A percentile compares a stretch with the other conserved stretches of the same genome.
These are phyloP conservation scores for Hyperoplus immaculatus DNA, from an alignment of 2,797 vertebrate genomes.

Conservation along the genomic window DNA sequence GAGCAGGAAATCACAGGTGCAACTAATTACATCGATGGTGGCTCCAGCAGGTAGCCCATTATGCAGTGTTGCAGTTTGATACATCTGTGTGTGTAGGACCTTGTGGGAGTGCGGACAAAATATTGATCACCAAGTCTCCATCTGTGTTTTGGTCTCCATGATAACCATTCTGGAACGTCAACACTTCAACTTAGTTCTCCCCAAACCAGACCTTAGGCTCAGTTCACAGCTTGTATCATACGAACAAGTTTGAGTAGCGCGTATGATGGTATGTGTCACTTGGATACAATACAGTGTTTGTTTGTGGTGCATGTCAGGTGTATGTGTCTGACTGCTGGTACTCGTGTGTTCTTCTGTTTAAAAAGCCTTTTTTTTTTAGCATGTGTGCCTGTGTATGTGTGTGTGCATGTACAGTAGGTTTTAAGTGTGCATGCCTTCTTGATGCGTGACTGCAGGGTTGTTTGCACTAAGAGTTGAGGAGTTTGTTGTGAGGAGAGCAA, in stretches of 20 bases:
- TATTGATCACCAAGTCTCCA: slow-evolving; percentile 62
- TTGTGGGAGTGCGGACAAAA: slow-evolving; percentile 54
- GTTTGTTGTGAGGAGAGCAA: slow-evolving; percentile 48
- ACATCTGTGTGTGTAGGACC: slow-evolving; percentile 48
- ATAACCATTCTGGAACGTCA: slow-evolving; percentile 50
- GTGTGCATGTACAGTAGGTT: slow-evolving; percentile 7
- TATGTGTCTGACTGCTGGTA: background rate
- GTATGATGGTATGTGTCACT: too few species aligned
- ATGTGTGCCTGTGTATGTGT: background rate
- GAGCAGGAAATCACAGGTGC: background rate
- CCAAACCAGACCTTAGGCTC: slow-evolving; percentile 18
- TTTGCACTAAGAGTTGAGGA: slow-evolving; percentile 50
- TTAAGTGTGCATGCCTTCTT: slow-evolving; percentile 22
- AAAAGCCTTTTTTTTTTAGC: slow-evolving; percentile 6
- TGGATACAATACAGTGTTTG: too few species aligned
- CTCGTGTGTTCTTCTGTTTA: slow-evolving; percentile 5
- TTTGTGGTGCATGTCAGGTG: background rate
- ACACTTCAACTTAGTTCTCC: slow-evolving; percentile 49
- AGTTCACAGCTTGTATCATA: slow-evolving; percentile 27
- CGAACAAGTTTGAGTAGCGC: background rate
- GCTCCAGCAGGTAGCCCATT: background rate
- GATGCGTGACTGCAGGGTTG: slow-evolving; percentile 47
- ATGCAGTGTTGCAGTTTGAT: slow-evolving; percentile 31
- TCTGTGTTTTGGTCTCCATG: slow-evolving; percentile 60
- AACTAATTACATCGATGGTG: background rate